Conservation (phyloP, 2,888 invertebrate species). For the Anthoptus insignis region DNA sequence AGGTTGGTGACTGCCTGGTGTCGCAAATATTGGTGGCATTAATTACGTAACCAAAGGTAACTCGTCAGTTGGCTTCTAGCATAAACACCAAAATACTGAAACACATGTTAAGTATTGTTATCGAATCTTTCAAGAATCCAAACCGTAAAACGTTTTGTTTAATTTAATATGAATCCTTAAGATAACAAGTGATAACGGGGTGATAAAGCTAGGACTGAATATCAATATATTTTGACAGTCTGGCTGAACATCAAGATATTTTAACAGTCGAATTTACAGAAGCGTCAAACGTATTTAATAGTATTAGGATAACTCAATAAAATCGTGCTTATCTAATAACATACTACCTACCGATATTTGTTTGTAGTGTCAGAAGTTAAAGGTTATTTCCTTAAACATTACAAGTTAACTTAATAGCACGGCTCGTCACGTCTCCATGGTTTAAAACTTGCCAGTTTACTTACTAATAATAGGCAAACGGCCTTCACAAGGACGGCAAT, state of each 20-base stretch:
- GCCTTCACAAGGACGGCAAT: constrained; percentile 79
- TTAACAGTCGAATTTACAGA: constrained; percentile 2
- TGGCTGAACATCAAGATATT: constrained; percentile 1
- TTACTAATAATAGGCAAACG: constrained; percentile 65
- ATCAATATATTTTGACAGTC: constrained; percentile 13
- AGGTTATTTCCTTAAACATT: constrained; percentile 80
- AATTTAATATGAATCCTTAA: no score
- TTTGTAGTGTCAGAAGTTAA: constrained; percentile 78
- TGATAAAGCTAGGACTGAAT: neutral
- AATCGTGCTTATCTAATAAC: constrained; percentile 78
- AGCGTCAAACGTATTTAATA: constrained; percentile 6
- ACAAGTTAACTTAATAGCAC: constrained; percentile 71
- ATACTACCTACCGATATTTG: constrained; percentile 75
- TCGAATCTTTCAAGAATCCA: no score
- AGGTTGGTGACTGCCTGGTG: no score
- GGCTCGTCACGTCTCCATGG: constrained; percentile 65
- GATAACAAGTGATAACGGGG: no score
- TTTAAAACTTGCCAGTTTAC: constrained; percentile 62
- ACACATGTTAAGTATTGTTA: no score
- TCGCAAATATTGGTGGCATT: no score
- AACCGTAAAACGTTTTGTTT: no score
- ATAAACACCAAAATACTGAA: no score
- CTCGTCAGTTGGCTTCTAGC: no score
- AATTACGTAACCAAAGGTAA: no score
- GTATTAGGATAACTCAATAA: constrained; percentile 50